Conservation (phyloP, 2,113 vertebrate genomes). For the Propithecus coquereli region DNA sequence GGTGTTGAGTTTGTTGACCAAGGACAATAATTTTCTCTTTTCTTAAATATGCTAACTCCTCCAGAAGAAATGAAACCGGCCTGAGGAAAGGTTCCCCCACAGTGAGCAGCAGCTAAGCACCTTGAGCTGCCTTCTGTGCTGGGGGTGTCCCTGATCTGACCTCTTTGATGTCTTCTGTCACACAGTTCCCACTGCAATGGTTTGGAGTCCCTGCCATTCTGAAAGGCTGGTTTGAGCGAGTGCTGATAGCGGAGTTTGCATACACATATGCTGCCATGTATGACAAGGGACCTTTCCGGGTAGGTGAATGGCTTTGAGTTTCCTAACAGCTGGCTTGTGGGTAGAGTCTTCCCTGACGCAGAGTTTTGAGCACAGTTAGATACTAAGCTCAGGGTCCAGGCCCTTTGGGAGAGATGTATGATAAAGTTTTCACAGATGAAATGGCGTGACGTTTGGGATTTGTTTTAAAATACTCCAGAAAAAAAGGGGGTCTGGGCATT, state of each 20-base stretch:
- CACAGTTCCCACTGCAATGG: conserved; percentile 89
- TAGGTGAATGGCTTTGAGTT: conserved; percentile 37
- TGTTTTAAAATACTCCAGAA: neutral
- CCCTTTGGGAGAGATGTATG: neutral
- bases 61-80: neutral
- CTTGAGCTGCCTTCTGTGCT: neutral
- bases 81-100: neutral
- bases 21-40: neutral
- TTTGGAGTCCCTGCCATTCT: conserved; percentile 86
- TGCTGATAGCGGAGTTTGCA: conserved; percentile 82
- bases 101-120: neutral
- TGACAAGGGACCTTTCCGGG: conserved; percentile 84
- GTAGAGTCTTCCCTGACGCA: neutral
- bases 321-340: neutral
- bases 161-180: neutral
- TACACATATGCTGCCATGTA: conserved; percentile 78
- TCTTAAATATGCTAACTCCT: neutral
- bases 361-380: neutral
- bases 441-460: neutral
- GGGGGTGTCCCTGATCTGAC: neutral
- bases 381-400: neutral
- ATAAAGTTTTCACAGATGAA: neutral
- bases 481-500: neutral
- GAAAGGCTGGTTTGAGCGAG: conserved; percentile 89
- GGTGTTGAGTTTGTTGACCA: neutral